Conservation (phyloP, 2,113 vertebrate genomes). For the Hyla sarda region DNA sequence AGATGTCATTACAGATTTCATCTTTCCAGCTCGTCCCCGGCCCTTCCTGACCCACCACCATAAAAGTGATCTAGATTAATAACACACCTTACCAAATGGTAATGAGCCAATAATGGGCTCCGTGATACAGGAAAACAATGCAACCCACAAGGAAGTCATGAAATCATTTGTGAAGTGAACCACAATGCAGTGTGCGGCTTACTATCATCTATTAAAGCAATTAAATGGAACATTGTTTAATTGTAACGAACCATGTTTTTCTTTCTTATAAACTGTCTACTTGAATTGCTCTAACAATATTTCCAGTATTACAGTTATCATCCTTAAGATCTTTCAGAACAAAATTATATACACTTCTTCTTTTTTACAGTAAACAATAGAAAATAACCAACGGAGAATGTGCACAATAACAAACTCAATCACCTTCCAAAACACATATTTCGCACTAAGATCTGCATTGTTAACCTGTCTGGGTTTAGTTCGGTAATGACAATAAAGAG, state of each 20-base stretch:
- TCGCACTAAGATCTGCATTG: neutral
- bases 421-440: neutral
- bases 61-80: constrained; percentile 24
- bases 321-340: constrained; percentile 16
- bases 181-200: constrained; percentile 4
- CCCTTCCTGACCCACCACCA: neutral
- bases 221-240: neutral
- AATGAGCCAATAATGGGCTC: constrained; percentile 29
- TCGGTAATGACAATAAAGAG: no score
- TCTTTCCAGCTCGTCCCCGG: constrained; percentile 4
- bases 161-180: constrained; percentile 8
- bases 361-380: neutral
- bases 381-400: neutral
- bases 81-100: constrained; percentile 17
- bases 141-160: constrained; percentile 11
- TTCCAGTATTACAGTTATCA: neutral
- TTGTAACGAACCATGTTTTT: neutral
- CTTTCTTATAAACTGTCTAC: neutral
- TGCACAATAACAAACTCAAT: neutral
- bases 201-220: constrained; percentile 12
- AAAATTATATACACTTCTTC: neutral
- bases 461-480: no score
- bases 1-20: constrained; percentile 18
- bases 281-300: neutral
- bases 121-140: constrained; percentile 26